Percentiles rank a stretch among this genome's conserved stretches.
These are phyloP conservation scores for Chloroclystis v-ata DNA, from an alignment of 2,888 invertebrate species.

Conservation along the genomic window DNA sequence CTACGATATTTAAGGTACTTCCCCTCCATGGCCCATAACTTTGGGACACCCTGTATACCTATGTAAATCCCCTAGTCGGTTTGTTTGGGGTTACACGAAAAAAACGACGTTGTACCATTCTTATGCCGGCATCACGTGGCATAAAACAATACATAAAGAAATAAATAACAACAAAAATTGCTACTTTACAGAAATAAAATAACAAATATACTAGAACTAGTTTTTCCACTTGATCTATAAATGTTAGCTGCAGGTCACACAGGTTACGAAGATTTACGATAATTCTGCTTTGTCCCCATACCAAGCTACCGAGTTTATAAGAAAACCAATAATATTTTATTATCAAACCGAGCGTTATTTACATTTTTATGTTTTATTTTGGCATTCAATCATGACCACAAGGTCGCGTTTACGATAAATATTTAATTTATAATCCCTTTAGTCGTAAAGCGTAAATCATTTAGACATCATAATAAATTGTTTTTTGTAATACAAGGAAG, in stretches of 20 bases:
- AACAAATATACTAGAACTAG: no score
- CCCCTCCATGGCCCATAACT: no score
- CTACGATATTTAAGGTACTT: no score
- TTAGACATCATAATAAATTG: constrained; percentile 16
- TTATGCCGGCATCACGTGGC: no score
- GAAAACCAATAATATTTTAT: constrained; percentile 1
- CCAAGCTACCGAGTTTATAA: neutral
- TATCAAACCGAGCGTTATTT: constrained; percentile 1
- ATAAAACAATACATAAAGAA: no score
- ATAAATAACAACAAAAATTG: no score
- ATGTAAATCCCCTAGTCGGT: no score
- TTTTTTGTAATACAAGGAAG: constrained; percentile 21
- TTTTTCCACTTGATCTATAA: no score
- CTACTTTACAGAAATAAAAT: no score
- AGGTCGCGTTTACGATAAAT: constrained; percentile 16
- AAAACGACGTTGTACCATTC: no score
- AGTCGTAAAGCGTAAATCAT: constrained; percentile 29
- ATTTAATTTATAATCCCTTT: constrained; percentile 19
- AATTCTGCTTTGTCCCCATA: neutral
- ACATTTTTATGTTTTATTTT: constrained; percentile 18
- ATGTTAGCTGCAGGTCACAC: neutral
- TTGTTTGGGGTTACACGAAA: no score
- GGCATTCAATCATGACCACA: constrained; percentile 8
- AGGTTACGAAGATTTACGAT: neutral
- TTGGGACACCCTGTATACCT: no score